Base-by-base conservation (phyloP, 2,797 vertebrate species). In the Molossus alvarezi region DNA sequence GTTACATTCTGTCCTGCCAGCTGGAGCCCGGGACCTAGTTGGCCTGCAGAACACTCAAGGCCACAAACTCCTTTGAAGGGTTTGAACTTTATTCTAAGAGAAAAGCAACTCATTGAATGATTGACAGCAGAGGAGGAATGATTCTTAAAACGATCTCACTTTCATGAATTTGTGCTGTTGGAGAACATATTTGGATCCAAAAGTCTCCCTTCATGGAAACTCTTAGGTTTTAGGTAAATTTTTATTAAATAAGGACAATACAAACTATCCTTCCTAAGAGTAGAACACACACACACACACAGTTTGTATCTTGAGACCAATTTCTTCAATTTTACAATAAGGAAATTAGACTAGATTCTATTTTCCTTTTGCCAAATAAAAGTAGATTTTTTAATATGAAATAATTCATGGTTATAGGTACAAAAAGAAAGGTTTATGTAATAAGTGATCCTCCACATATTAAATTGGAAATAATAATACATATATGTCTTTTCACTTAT, bases 1-100 rank as follows among this genome's bases (percentile, higher is more conserved):
- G 99, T 97, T 99, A 99, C 0, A 98, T 98, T 86, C 98, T 99
- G 95, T 99, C 99, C 0, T 99, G 99, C 51, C 99, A 99, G 97
- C 99, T 99, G 0, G 99, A 99, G 97, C 99, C 99, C 0, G 98
- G 99, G 94, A 99, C 99, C 0, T 99, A 99, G 97, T 99, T 99
- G 0, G 99, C 99, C 94, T 99, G 99, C 98, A 99, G 99, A 98
- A 99, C 99, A 0, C 64, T 99, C 73, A 98, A 99, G 84, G 98
- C 99, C 3, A 99, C 99, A 98, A 99, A 99, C 41, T 45, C 3
- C 4, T 6, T 4, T 6, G 20, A 20, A 18, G 15, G 18, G 1
- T 57, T 20, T 57, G 57, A 57, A 18, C 1, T 57, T 20, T 5
- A 57, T 57, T 57, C 57, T 57, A 17, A 57, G 17, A 57, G 1